phyloP scores from a whole-genome alignment of 2,113 vertebrate genomes.

The Dermatemys mawii region DNA sequence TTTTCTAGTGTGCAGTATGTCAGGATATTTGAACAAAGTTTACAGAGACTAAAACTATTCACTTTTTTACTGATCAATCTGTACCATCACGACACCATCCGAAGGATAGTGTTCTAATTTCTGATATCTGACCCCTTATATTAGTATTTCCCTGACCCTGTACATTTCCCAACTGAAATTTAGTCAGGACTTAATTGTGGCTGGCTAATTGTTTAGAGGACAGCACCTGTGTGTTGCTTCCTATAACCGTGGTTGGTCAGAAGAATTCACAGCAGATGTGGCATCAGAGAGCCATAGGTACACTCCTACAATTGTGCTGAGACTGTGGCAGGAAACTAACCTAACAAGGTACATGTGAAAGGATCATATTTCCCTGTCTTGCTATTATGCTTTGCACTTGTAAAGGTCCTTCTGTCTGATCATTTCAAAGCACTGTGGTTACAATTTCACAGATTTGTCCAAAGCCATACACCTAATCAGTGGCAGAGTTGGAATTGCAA shows the following conservation, averaged over 20 bases:
- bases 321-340: too few species aligned
- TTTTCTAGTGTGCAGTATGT: background rate
- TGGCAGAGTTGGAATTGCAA: background rate
- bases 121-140: too few species aligned
- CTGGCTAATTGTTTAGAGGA: too few species aligned
- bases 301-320: too few species aligned
- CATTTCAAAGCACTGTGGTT: background rate
- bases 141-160: too few species aligned
- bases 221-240: too few species aligned
- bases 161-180: too few species aligned
- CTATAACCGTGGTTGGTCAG: too few species aligned
- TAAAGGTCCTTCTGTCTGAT: background rate
- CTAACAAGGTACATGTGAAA: background rate
- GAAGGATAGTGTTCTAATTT: background rate
- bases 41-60: background rate
- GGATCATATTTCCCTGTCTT: background rate
- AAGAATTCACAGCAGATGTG: too few species aligned
- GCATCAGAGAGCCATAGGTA: too few species aligned
- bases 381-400: background rate
- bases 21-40: background rate
- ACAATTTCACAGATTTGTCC: background rate
- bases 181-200: too few species aligned
- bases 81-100: background rate
- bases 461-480: background rate
- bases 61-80: background rate